phyloP scores from a whole-genome alignment of 2,888 invertebrate genomes.

The Abrostola triplasia region DNA sequence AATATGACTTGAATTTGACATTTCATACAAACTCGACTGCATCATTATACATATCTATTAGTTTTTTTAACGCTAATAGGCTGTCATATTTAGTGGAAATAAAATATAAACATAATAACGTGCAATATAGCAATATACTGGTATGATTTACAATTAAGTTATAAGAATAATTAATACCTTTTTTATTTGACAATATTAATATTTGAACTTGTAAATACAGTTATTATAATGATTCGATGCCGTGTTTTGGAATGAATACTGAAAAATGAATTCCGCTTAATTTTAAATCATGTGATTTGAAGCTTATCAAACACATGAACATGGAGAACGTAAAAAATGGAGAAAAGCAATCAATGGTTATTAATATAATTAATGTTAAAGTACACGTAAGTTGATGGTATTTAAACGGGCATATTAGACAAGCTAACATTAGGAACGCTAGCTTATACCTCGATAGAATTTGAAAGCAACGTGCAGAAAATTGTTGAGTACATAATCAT shows the following conservation, averaged over 20 bases:
- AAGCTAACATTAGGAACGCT: slow-evolving; percentile 45
- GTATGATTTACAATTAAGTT: slow-evolving; percentile 28
- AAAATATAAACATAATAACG: slow-evolving; percentile 29
- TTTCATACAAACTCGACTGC: slow-evolving; percentile 62
- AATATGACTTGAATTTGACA: slow-evolving; percentile 41
- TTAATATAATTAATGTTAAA: slow-evolving; percentile 51
- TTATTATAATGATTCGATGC: slow-evolving; percentile 5
- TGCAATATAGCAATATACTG: slow-evolving; percentile 41
- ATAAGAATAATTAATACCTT: neutral
- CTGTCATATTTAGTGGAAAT: slow-evolving; percentile 48
- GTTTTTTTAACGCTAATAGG: slow-evolving; percentile 62
- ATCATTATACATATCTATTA: slow-evolving; percentile 71
- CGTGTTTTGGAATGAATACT: slow-evolving; percentile 9
- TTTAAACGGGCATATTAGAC: slow-evolving; percentile 15
- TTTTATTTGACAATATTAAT: slow-evolving; percentile 11
- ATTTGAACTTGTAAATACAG: slow-evolving; percentile 42
- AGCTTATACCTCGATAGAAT: slow-evolving; percentile 32
- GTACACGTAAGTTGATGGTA: slow-evolving; percentile 32
- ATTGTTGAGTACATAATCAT: slow-evolving; percentile 15
- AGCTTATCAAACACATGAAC: neutral
- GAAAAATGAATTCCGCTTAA: slow-evolving; percentile 7
- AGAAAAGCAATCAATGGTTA: neutral
- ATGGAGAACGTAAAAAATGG: neutral
- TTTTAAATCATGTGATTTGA: too few relatives aligned
- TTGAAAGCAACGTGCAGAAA: slow-evolving; percentile 12